Conservation (phyloP, 2,888 invertebrate species). For the Mystacides longicornis region DNA sequence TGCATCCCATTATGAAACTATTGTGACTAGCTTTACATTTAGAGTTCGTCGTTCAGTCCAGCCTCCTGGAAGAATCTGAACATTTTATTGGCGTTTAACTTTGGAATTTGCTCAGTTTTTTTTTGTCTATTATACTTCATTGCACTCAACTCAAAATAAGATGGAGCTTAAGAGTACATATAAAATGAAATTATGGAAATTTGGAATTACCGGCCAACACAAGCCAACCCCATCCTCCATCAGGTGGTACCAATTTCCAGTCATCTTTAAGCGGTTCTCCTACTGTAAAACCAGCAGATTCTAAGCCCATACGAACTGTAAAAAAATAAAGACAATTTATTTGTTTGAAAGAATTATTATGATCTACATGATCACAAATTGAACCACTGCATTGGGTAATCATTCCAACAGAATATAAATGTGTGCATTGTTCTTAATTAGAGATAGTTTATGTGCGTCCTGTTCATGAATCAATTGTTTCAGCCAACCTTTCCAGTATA, state of each 20-base stretch:
- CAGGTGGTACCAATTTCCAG: constrained; percentile 72
- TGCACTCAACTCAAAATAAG: too few species aligned
- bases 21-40: too few species aligned
- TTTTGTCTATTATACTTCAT: too few species aligned
- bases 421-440: not conserved
- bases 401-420: not conserved
- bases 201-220: constrained; percentile 51
- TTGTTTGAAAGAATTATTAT: not conserved
- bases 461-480: too few species aligned
- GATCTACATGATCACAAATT: not conserved
- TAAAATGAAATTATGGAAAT: not conserved
- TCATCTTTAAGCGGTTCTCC: constrained; percentile 35
- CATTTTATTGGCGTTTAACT: too few species aligned
- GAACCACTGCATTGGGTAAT: too few species aligned
- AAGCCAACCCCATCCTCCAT: constrained; percentile 83
- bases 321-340: not conserved
- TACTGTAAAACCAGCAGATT: constrained; percentile 21
- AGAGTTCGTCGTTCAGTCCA: too few species aligned
- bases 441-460: too few species aligned
- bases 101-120: too few species aligned
- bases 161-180: not conserved
- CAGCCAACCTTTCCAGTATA: too few species aligned
- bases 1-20: too few species aligned
- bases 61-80: too few species aligned
- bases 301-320: constrained; percentile 15